A percentile compares a stretch with the other conserved stretches of the same genome.
Conservation (phyloP, 2,113 vertebrate genomes). For the Mobula birostris region DNA sequence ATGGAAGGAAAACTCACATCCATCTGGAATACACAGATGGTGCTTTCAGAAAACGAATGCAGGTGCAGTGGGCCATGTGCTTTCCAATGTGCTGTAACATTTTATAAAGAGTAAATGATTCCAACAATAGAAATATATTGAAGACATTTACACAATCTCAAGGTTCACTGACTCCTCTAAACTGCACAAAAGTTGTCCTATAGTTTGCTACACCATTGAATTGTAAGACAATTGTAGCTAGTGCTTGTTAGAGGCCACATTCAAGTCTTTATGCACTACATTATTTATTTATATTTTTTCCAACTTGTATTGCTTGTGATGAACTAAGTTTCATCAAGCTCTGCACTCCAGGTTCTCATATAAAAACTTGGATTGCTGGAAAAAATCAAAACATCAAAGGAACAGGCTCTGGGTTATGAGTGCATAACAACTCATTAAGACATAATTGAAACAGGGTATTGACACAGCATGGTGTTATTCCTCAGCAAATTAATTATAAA, state of each 20-base stretch:
- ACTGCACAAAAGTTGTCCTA: not conserved
- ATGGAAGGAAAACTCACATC: not conserved
- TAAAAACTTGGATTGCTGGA: not conserved
- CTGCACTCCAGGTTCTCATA: not conserved
- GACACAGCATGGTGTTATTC: not conserved
- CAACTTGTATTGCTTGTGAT: not conserved
- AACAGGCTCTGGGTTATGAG: not conserved
- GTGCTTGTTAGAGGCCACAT: not conserved
- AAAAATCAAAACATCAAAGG: not conserved
- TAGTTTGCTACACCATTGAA: not conserved
- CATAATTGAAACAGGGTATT: not conserved
- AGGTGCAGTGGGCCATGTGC: not conserved
- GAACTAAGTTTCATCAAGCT: not conserved
- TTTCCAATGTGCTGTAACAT: not conserved
- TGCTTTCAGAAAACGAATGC: not conserved
- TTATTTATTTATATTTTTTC: not conserved
- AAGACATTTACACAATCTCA: not conserved
- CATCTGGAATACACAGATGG: not conserved
- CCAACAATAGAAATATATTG: not conserved
- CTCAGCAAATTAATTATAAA: slow-evolving; percentile 20
- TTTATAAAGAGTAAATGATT: not conserved
- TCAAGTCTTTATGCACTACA: not conserved
- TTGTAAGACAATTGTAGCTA: not conserved
- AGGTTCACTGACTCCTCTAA: not conserved
- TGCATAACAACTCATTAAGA: slow-evolving; percentile 16